Evolutionary conservation across 35 echinoderm and acorn worm genomes (phyloP).

Genomic region (Holothuria glaberrima): DNA sequence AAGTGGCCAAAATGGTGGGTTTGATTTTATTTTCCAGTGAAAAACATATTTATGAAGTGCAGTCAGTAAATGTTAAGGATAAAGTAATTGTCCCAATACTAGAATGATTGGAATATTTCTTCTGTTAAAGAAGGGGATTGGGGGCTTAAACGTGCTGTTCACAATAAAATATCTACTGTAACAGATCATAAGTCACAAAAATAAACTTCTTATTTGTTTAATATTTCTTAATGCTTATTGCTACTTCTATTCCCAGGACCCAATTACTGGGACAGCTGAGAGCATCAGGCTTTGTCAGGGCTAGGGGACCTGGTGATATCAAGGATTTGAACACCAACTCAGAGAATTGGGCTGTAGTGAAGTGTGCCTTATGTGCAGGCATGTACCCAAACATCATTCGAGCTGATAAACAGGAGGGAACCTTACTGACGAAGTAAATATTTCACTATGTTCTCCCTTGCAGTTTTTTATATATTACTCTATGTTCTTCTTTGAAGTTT

Average conservation of each 20-base stretch:
- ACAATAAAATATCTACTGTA: too few relatives aligned
- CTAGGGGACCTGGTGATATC: slow-evolving; percentile 96
- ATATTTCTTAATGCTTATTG: not conserved
- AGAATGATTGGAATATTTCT: too few relatives aligned
- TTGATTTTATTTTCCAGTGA: too few relatives aligned
- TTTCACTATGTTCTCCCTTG: not conserved
- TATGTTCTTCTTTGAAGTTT: too few relatives aligned
- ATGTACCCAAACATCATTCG: slow-evolving; percentile 97
- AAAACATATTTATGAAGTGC: too few relatives aligned
- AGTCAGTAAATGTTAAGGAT: not conserved
- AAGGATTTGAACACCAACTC: slow-evolving; percentile 97
- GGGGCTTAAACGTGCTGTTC: too few relatives aligned
- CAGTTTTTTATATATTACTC: too few relatives aligned
- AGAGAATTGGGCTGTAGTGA: slow-evolving; percentile 99
- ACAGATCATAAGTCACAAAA: too few relatives aligned
- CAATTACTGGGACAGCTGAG: slow-evolving; percentile 96
- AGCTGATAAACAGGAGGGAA: slow-evolving; percentile 73
- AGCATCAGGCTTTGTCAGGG: slow-evolving; percentile 95
- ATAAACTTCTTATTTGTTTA: not conserved
- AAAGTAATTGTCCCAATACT: too few relatives aligned
- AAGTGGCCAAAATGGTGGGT: too few relatives aligned
- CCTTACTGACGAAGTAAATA: slow-evolving; percentile 78
- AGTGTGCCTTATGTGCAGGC: slow-evolving; percentile 93
- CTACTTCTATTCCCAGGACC: slow-evolving; percentile 65
- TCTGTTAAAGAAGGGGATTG: too few relatives aligned